phyloP scores from a whole-genome alignment of 1,140 invertebrate species.

The Drosophila sturtevanti region DNA sequence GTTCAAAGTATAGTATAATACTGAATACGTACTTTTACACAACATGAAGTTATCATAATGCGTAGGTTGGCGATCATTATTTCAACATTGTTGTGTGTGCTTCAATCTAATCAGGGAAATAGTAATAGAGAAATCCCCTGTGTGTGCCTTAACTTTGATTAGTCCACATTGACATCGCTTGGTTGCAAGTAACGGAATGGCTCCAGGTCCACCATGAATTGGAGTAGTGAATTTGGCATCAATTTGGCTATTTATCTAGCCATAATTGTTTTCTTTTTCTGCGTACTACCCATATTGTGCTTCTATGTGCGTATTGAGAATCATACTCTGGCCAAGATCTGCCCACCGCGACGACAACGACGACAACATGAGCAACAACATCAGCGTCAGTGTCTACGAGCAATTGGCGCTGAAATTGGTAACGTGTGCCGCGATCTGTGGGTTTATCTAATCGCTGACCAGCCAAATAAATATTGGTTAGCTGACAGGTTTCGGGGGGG shows the following conservation, averaged over 20 bases:
- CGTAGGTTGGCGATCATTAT: slow-evolving; percentile 12
- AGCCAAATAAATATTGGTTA: not conserved
- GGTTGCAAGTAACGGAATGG: slow-evolving; percentile 14
- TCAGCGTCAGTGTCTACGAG: slow-evolving; percentile 3
- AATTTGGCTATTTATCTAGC: slow-evolving; percentile 51
- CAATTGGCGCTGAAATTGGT: slow-evolving; percentile 41
- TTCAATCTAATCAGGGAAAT: slow-evolving; percentile 8
- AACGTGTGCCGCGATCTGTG: slow-evolving; percentile 63
- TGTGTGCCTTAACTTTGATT: slow-evolving; percentile 22
- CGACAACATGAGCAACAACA: slow-evolving; percentile 24
- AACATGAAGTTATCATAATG: slow-evolving; percentile 2
- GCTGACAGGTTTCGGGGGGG: slow-evolving; percentile 8
- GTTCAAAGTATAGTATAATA: too few species aligned
- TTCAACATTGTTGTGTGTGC: slow-evolving; percentile 1
- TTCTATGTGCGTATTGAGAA: slow-evolving; percentile 67
- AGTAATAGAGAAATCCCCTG: not conserved
- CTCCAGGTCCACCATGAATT: slow-evolving; percentile 29
- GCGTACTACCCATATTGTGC: slow-evolving; percentile 60
- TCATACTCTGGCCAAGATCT: slow-evolving; percentile 59
- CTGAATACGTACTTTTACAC: too few species aligned
- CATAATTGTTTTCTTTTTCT: slow-evolving; percentile 52
- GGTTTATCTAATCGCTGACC: slow-evolving; percentile 61
- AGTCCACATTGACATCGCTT: slow-evolving; percentile 19
- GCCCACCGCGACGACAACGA: slow-evolving; percentile 46
- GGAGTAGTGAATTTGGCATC: slow-evolving; percentile 29